Percentiles rank a stretch among this genome's conserved stretches.
phyloP scores from a whole-genome alignment of 2,888 invertebrate species.

The Marasmarcha lunaedactyla region DNA sequence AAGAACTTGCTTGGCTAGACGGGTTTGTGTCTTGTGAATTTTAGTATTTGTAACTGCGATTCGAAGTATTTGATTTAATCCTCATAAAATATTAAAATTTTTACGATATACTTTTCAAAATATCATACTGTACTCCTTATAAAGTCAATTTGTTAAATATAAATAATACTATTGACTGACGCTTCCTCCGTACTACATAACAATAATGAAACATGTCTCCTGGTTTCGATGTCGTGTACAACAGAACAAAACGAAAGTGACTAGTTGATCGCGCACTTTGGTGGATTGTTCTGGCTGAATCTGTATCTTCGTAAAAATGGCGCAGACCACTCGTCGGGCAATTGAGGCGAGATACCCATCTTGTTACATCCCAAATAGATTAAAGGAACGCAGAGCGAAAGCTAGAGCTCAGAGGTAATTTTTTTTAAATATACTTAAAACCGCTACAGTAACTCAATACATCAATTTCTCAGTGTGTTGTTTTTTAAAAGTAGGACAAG shows the following conservation, averaged over 20 bases:
- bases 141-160: too few species aligned
- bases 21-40: too few species aligned
- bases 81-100: too few species aligned
- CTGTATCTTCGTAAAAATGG: conserved; percentile 61
- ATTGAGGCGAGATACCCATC: conserved; percentile 82
- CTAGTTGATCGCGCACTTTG: conserved; percentile 46
- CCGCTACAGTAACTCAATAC: too few species aligned
- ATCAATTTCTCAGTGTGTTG: too few species aligned
- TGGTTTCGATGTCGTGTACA: conserved; percentile 55
- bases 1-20: too few species aligned
- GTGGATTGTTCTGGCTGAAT: conserved; percentile 22
- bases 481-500: conserved; percentile 1
- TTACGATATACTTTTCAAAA: too few species aligned
- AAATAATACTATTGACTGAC: too few species aligned
- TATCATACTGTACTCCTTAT: too few species aligned
- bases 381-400: conserved; percentile 80
- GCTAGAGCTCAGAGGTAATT: conserved; percentile 69
- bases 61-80: too few species aligned
- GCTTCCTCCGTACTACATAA: neutral
- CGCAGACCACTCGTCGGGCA: conserved; percentile 77
- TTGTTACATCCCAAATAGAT: conserved; percentile 78
- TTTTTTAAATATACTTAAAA: too few species aligned
- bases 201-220: conserved; percentile 40
- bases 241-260: conserved; percentile 66
- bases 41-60: too few species aligned